Evolutionary conservation across 2,113 vertebrate genomes (phyloP), one percentile per base, ranked within the genome.

Genomic region (Notarius lentiginosus): DNA sequence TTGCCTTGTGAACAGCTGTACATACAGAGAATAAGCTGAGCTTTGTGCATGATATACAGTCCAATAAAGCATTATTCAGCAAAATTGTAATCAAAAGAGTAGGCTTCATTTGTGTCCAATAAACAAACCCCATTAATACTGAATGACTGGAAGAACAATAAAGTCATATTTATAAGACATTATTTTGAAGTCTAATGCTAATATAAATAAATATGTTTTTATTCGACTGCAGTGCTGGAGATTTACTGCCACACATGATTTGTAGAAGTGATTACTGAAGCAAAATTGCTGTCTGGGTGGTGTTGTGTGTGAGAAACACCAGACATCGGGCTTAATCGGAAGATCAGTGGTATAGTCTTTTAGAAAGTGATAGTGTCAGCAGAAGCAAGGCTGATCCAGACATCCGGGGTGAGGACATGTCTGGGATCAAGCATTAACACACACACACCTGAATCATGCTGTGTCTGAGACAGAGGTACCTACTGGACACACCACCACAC

Each of bases 311-410:
- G 60, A 91, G 84, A 88, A 83, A 87, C 72, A 68, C 47, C 75
- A 53, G 41, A 56, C 24, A 82, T 72, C 20, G 4, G 58, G 88
- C 49, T 55, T 86, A 76, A 90, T 76, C 49, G 76, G 83, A 56
- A 76, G 66, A 55, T 66, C 34, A 79, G 89, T 76, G 41, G 41
- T 66, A 10, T 84, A 81, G 85, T 79, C 89, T 92, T 89, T 90
- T 86, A 84, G 87, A 90, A 91, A 86, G 53, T n/a, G 60, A 82
- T 90, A 90, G 91, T 90, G 83, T 91, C 87, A 88, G 84, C 81
- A 81, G 87, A 41, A 80, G 82, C 56, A 90, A 53, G 34, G 92
- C 89, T 90, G 88, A 88, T 88, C 90, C 91, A 93, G 92, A 93
- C 90, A 90, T 92, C 91, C 84, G 27, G 88, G 70, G 22, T 91